These are phyloP conservation scores for Drosophila bipectinata DNA, from an alignment of 1,140 invertebrate genomes.

Conservation along the genomic window DNA sequence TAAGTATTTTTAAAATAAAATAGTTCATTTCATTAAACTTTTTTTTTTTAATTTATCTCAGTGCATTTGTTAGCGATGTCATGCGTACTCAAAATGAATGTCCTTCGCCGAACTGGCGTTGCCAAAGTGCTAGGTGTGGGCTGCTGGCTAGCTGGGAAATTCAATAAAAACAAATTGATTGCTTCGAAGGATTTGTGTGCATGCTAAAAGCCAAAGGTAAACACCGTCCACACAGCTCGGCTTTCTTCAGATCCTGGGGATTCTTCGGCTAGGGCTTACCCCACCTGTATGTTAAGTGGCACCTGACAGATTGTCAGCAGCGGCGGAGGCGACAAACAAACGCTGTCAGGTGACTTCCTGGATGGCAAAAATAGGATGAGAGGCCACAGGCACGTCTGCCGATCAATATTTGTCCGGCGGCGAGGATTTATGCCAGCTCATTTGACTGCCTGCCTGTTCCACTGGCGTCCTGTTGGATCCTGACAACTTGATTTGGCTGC, in stretches of 20 bases:
- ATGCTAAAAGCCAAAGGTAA: constrained; percentile 58
- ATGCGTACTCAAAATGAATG: constrained; percentile 64
- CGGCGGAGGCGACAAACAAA: constrained; percentile 54
- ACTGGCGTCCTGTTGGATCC: neutral
- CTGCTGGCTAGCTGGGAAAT: constrained; percentile 52
- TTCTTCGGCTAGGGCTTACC: constrained; percentile 12
- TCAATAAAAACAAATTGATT: constrained; percentile 81
- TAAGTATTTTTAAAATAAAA: neutral
- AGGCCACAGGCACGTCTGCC: constrained; percentile 13
- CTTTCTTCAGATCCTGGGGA: neutral
- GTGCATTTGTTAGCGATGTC: constrained; percentile 45
- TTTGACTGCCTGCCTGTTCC: constrained; percentile 48
- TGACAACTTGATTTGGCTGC: constrained; percentile 71
- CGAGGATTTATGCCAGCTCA: constrained; percentile 71
- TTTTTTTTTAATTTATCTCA: neutral
- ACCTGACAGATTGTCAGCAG: constrained; percentile 65
- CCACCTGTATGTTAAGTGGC: constrained; percentile 69
- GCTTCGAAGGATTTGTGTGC: constrained; percentile 70
- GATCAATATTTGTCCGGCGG: constrained; percentile 55
- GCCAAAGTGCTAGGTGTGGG: constrained; percentile 17
- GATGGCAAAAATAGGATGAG: constrained; percentile 1
- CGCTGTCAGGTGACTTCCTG: constrained; percentile 37
- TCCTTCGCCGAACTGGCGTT: constrained; percentile 61
- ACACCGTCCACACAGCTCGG: constrained; percentile 35
- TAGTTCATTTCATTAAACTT: neutral